Base-by-base conservation (phyloP, 2,888 invertebrate genomes). In the Thymelicus lineola region DNA sequence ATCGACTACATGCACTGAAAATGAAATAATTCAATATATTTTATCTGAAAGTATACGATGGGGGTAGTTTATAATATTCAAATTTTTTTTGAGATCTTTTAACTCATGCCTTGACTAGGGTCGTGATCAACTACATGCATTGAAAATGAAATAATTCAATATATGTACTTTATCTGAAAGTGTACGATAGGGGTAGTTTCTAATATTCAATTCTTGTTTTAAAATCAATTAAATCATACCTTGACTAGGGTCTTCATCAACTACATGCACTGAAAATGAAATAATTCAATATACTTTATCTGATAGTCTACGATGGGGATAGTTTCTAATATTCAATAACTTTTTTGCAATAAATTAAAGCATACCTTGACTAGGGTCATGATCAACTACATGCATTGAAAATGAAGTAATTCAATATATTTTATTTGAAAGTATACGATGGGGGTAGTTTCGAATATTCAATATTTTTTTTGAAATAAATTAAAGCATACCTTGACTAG, bases 1-100 rank as follows among this genome's bases (percentile, higher is more conserved):
- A n/a, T n/a, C n/a, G n/a, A n/a, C n/a, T n/a, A n/a, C 77, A 36
- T 75, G 72, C 20, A 81, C 79, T 79, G 76, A 61, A 79, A 78
- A 70, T 38, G 4, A 42, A 72, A 71, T 61, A 20, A 60, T n/a
- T 45, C 7, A 7, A 12, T 14, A 1, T 3, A 45, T 6, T 12
- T 45, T 12, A 9, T 45, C 7, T 45, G 14, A 45, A 2, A 14
- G 28, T 28, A n/a, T n/a, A n/a, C n/a, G n/a, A n/a, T n/a, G n/a
- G n/a, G n/a, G 10, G 9, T 42, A 9, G 10, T 42, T 42, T 42
- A 9, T 42, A 10, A 42, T 9, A 42, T 7, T 0, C 10, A 42
- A 9, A 0, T 1, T 9, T 15, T 48, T n/a, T n/a, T 48, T 9
- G 48, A 48, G n/a, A 55, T 17, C 12, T 7, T 7, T 1, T 60